Conservation (phyloP, 2,113 vertebrate genomes). For the Rissa tridactyla region DNA sequence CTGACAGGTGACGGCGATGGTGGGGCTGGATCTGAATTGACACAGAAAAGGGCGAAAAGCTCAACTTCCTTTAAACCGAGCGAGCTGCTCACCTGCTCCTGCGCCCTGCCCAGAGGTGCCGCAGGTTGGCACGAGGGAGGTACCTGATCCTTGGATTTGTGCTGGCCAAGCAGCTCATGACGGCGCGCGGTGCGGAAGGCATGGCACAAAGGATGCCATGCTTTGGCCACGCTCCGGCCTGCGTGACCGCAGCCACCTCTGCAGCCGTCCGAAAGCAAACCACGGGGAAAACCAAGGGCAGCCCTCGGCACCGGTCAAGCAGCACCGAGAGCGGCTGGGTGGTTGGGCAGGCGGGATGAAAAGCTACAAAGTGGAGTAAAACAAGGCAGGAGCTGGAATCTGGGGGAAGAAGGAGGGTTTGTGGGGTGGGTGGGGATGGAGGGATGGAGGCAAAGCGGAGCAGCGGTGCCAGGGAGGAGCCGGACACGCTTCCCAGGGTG, state of each 20-base stretch:
- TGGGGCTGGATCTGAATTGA: neutral
- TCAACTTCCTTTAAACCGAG: neutral
- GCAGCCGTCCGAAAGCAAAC: neutral
- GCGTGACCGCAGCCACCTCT: neutral
- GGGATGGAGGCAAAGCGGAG: neutral
- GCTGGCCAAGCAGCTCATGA: conserved; percentile 5
- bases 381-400: accelerated
- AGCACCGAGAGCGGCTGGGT: neutral
- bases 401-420: neutral
- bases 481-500: conserved; percentile 41
- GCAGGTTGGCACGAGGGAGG: neutral
- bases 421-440: neutral
- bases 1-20: neutral
- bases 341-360: neutral
- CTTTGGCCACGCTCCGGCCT: neutral
- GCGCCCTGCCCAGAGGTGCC: neutral
- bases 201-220: neutral
- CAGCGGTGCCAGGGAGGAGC: conserved; percentile 1
- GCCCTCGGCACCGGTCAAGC: neutral
- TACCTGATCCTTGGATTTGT: neutral
- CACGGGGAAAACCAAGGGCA: neutral
- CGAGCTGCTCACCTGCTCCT: neutral
- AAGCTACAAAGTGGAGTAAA: neutral
- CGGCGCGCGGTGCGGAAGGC: neutral
- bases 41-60: neutral